Conservation (phyloP, 2,888 invertebrate genomes). For the Drosophila anomelani region DNA sequence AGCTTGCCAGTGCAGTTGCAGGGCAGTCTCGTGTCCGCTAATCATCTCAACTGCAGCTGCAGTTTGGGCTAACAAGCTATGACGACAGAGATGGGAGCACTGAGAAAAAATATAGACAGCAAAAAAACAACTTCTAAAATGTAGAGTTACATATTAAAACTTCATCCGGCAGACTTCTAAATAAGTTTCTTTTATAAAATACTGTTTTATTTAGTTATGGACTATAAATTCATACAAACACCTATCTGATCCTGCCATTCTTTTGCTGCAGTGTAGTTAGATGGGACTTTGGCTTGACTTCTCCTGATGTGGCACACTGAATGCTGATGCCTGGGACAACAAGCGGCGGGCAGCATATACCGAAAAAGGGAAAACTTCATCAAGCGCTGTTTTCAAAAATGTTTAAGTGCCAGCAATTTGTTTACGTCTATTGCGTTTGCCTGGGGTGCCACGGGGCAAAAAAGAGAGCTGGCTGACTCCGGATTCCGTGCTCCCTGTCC, state of each 20-base stretch:
- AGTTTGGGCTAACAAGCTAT: constrained; percentile 58
- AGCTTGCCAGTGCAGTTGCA: constrained; percentile 38
- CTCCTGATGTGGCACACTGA: constrained; percentile 26
- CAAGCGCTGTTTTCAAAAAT: constrained; percentile 72
- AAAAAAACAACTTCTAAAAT: not conserved
- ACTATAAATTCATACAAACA: not conserved
- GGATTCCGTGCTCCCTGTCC: constrained; percentile 12
- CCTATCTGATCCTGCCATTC: not conserved
- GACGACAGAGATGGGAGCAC: constrained; percentile 20
- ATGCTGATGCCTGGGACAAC: constrained; percentile 17
- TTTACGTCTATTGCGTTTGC: constrained; percentile 67
- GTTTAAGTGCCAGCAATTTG: constrained; percentile 74
- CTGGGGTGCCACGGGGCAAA: constrained; percentile 11
- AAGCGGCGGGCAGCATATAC: constrained; percentile 29
- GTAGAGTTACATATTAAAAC: not conserved
- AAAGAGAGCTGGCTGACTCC: constrained; percentile 25
- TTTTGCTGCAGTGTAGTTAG: constrained; percentile 8
- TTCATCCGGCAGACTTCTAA: not conserved
- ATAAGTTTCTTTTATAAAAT: not conserved
- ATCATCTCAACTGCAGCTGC: constrained; percentile 58
- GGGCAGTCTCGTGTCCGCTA: constrained; percentile 56
- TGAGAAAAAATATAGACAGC: not conserved
- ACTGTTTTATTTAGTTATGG: not conserved
- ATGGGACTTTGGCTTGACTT: constrained; percentile 18
- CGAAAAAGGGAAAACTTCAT: constrained; percentile 63